Conservation (phyloP, 2,888 invertebrate genomes). For the Thysanoteuthis rhombus region DNA sequence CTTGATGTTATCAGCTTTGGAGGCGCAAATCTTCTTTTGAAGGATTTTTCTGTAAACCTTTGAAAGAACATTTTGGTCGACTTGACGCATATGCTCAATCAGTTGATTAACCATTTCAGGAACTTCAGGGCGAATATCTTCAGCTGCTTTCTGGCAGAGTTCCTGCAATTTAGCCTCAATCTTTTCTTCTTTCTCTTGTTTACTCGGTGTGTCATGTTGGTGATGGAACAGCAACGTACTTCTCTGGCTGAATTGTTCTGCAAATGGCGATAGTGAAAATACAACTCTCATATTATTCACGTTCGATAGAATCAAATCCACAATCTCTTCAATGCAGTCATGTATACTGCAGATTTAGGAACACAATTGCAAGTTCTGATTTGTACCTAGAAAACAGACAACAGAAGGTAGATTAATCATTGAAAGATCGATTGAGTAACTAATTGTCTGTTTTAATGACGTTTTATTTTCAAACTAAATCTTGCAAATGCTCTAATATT, state of each 20-base stretch:
- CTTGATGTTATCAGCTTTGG: not conserved
- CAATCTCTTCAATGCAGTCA: too few relatives aligned
- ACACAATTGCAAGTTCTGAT: too few relatives aligned
- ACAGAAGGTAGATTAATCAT: too few relatives aligned
- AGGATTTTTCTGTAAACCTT: not conserved
- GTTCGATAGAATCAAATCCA: not conserved
- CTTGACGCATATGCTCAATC: not conserved
- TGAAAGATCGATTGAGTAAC: too few relatives aligned
- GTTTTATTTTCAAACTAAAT: too few relatives aligned
- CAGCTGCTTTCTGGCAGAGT: constrained; percentile 53
- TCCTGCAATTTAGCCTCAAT: constrained; percentile 49
- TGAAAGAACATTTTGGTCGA: not conserved
- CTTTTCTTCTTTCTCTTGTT: constrained; percentile 33
- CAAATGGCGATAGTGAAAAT: not conserved
- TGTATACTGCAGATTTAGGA: too few relatives aligned
- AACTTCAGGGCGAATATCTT: constrained; percentile 67
- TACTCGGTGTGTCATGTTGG: constrained; percentile 36
- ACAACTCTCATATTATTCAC: not conserved
- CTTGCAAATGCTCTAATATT: too few relatives aligned
- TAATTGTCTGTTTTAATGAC: too few relatives aligned
- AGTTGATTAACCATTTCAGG: constrained; percentile 69
- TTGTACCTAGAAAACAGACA: too few relatives aligned
- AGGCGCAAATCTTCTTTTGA: not conserved
- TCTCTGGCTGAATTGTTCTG: constrained; percentile 1
- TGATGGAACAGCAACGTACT: constrained; percentile 50